A percentile compares a stretch with the other conserved stretches of the same genome.
These are phyloP conservation scores for Colaptes auratus DNA, from an alignment of 2,113 vertebrate species.

Conservation along the genomic window DNA sequence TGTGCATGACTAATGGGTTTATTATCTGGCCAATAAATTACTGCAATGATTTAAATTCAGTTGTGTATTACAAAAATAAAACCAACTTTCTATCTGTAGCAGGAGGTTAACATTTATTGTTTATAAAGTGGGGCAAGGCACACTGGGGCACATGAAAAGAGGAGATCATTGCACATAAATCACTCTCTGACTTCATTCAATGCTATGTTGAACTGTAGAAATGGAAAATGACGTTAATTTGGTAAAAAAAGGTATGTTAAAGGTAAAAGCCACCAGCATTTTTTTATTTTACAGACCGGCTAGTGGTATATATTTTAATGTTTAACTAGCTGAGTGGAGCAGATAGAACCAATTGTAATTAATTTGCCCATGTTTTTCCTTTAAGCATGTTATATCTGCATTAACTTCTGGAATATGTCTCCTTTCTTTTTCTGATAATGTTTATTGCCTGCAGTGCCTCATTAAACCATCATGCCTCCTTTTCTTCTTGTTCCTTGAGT, in stretches of 20 bases:
- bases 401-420: neutral
- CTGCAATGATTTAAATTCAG: conserved; percentile 37
- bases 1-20: conserved; percentile 20
- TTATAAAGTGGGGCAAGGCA: conserved; percentile 28
- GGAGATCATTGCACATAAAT: neutral
- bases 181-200: neutral
- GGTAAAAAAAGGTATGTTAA: neutral
- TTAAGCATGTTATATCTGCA: neutral
- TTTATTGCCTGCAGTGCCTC: neutral
- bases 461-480: neutral
- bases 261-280: no score
- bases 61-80: conserved; percentile 55
- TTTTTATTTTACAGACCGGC: neutral
- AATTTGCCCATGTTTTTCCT: neutral
- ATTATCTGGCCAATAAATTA: conserved; percentile 50
- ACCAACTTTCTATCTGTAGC: neutral
- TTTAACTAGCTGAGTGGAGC: neutral
- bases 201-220: neutral
- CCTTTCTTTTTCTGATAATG: neutral
- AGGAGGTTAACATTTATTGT: conserved; percentile 47
- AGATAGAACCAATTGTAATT: neutral
- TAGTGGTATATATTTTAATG: neutral
- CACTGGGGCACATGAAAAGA: neutral
- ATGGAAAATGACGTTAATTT: neutral
- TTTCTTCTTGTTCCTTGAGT: neutral